Base-by-base conservation (phyloP, 1,140 invertebrate genomes). In the Frieseomelitta varia region DNA sequence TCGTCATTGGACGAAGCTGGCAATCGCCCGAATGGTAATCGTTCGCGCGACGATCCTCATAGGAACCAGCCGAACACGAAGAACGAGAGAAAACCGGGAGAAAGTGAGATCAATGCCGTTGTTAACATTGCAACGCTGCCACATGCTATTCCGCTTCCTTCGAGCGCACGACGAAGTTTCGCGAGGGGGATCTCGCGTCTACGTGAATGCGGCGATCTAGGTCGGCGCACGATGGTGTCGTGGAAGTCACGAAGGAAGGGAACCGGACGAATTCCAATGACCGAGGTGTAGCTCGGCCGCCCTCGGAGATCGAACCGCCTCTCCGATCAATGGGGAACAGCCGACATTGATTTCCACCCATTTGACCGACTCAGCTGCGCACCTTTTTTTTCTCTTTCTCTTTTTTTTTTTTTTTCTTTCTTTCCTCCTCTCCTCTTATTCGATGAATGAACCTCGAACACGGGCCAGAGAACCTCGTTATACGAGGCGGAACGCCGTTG, bases 41-140 rank as follows among this genome's bases (percentile, higher is more conserved):
- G 51, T 79, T 79, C 67, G 47, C 30, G 30, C 30, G 30, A 30
- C 30, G 78, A 1, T 63, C 63, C 24, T 47, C n/a, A n/a, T 27
- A 21, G 56, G 39, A 61, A 21, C 61, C 27, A 81, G 15, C 56
- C 30, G 30, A 30, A 71, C 34, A 6, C n/a, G 10, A 19, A 30
- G 8, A 27, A 67, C 8, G 55, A 71, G 55, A 69, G 30, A 58
- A n/a, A 17, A 55, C 55, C 21, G 47, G 51, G 71, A 85, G 69
- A 85, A 63, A 75, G 69, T 47, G 69, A 84, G 84, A 88, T 86
- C 84, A 88, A 89, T 87, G 87, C 67, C 87, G 84, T 86, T 85
- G n/a, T n/a, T n/a, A n/a, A 73, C 58, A 68, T 63, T 85, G 88
- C 88, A 87, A 87, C 67, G 86, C 88, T 86, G 81, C 67, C 77